A percentile compares a stretch with the other conserved stretches of the same genome.
Evolutionary conservation across 2,888 invertebrate species (phyloP).

Genomic region (Rotaria macrura): DNA sequence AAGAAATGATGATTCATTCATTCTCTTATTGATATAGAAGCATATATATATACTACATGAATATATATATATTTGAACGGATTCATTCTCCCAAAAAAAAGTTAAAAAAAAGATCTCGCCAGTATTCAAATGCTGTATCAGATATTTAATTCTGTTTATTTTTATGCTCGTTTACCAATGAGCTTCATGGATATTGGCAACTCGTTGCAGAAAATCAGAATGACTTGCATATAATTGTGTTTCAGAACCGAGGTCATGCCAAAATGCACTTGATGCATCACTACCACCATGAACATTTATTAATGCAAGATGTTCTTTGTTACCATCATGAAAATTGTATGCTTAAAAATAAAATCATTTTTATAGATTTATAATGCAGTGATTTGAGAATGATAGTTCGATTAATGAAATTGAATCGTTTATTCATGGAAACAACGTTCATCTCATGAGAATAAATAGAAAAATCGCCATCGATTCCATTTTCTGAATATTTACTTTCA

Average conservation of each 20-base stretch:
- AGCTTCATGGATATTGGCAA: slow-evolving; percentile 58
- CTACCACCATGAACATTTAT: slow-evolving; percentile 67
- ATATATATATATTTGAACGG: too few relatives aligned
- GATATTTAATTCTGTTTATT: not conserved
- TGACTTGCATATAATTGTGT: slow-evolving; percentile 80
- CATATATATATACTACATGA: too few relatives aligned
- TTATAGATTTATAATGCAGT: too few relatives aligned
- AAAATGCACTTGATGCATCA: slow-evolving; percentile 60
- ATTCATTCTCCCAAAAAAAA: not conserved
- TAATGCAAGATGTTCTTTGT: slow-evolving; percentile 59
- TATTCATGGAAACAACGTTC: too few relatives aligned
- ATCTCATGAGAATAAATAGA: too few relatives aligned
- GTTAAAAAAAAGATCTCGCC: not conserved
- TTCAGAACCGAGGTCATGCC: slow-evolving; percentile 22
- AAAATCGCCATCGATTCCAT: too few relatives aligned
- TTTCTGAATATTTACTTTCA: too few relatives aligned
- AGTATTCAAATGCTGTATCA: not conserved
- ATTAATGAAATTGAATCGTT: too few relatives aligned
- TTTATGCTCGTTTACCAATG: slow-evolving; percentile 56
- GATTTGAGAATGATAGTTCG: too few relatives aligned
- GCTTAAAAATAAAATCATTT: slow-evolving; percentile 52
- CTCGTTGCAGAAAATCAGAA: slow-evolving; percentile 62
- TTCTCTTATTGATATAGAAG: not conserved
- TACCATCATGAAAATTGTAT: slow-evolving; percentile 38
- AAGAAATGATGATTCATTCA: not conserved